Conservation (phyloP, 1,140 invertebrate species). For the Solenopsis fugax region DNA sequence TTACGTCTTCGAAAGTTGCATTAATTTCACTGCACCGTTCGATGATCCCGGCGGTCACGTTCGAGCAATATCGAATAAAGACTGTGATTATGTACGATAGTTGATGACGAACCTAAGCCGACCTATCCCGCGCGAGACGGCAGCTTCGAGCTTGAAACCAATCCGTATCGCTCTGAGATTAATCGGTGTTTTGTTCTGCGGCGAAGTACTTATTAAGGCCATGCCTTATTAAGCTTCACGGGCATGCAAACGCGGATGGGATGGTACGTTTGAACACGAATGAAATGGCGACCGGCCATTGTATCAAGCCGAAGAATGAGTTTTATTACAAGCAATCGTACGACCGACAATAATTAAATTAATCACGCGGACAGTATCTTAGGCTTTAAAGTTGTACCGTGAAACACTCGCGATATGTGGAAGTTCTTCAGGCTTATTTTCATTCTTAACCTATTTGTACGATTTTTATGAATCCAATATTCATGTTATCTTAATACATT, state of each 20-base stretch:
- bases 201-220: conserved; percentile 83
- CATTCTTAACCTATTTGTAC: neutral
- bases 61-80: conserved; percentile 81
- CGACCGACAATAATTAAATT: conserved; percentile 57
- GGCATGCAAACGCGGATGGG: conserved; percentile 81
- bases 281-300: conserved; percentile 38
- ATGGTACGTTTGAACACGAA: conserved; percentile 53
- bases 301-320: conserved; percentile 32
- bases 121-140: conserved; percentile 39
- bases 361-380: conserved; percentile 6
- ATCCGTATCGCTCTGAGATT: conserved; percentile 76
- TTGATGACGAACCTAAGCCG: conserved; percentile 77
- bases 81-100: conserved; percentile 83
- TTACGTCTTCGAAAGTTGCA: conserved; percentile 59
- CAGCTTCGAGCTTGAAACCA: conserved; percentile 42
- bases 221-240: conserved; percentile 65
- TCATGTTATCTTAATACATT: neutral
- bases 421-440: neutral
- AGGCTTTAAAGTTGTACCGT: neutral
- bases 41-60: conserved; percentile 80
- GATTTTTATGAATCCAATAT: neutral
- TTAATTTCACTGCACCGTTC: conserved; percentile 71
- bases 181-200: conserved; percentile 84
- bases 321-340: conserved; percentile 64
- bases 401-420: neutral